Evolutionary conservation across 2,113 vertebrate species (phyloP).

Genomic region (Coptodon bakossiorum): DNA sequence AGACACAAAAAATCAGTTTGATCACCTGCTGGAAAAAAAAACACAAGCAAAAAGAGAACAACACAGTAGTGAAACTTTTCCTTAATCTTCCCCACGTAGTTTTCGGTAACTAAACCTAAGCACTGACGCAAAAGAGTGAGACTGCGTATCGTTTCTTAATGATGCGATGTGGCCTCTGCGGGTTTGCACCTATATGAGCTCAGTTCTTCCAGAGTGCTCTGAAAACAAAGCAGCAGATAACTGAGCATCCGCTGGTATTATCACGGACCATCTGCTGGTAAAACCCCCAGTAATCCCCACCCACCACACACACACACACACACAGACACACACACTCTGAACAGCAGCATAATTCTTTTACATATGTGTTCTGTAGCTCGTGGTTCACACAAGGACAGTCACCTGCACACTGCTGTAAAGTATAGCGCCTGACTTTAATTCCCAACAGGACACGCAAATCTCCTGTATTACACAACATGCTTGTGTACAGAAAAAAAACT

Average conservation of each 20-base stretch:
- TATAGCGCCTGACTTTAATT: slow-evolving; percentile 2
- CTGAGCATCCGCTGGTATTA: slow-evolving; percentile 15
- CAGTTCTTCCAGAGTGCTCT: neutral
- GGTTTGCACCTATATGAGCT: slow-evolving; percentile 7
- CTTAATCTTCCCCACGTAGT: neutral
- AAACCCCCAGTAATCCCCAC: neutral
- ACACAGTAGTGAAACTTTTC: neutral
- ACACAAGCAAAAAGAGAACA: neutral
- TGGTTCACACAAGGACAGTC: neutral
- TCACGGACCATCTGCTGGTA: slow-evolving; percentile 23
- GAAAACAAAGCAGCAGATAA: neutral
- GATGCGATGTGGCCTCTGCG: neutral
- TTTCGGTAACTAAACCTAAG: neutral
- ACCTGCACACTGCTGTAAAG: neutral
- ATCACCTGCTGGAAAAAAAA: neutral
- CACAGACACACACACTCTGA: neutral
- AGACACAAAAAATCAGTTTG: neutral
- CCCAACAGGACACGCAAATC: neutral
- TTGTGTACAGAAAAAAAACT: neutral
- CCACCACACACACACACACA: neutral
- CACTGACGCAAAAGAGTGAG: neutral
- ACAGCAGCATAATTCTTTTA: neutral
- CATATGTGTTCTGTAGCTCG: neutral
- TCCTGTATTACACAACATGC: slow-evolving; percentile 25
- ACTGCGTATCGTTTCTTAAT: neutral